Conservation (phyloP, 2,797 vertebrate genomes). For the Halcyon leucocephala region DNA sequence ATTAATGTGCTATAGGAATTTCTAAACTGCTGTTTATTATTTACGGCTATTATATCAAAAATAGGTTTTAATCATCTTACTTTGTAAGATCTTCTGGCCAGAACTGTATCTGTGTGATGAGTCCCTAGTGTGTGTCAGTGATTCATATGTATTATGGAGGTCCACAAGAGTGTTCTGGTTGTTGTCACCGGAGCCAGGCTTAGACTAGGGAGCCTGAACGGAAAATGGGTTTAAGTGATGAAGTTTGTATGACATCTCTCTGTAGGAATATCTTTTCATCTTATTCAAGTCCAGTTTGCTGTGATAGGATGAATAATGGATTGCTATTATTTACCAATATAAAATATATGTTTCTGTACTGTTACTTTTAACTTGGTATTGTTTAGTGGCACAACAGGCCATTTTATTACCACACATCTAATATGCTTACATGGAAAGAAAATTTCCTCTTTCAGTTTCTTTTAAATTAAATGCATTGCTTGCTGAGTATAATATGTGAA, state of each 20-base stretch:
- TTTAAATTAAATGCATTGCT: not conserved
- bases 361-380: not conserved
- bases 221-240: not conserved
- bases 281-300: not conserved
- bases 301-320: not conserved
- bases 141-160: not conserved
- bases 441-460: not conserved
- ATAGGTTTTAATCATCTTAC: not conserved
- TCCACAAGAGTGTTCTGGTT: not conserved
- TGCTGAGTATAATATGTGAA: not conserved
- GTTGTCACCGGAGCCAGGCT: not conserved
- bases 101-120: not conserved
- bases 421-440: not conserved
- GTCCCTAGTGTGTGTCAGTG: rapidly evolving
- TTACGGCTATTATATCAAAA: not conserved
- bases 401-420: not conserved
- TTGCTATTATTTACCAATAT: not conserved
- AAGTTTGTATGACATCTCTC: not conserved
- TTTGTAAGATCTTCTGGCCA: not conserved
- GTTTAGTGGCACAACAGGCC: not conserved
- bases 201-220: not conserved
- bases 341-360: not conserved
- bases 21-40: not conserved
- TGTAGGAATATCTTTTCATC: not conserved
- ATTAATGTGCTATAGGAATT: not conserved